Conservation (phyloP, 2,113 vertebrate species). For the Oreochromis tanganicae region DNA sequence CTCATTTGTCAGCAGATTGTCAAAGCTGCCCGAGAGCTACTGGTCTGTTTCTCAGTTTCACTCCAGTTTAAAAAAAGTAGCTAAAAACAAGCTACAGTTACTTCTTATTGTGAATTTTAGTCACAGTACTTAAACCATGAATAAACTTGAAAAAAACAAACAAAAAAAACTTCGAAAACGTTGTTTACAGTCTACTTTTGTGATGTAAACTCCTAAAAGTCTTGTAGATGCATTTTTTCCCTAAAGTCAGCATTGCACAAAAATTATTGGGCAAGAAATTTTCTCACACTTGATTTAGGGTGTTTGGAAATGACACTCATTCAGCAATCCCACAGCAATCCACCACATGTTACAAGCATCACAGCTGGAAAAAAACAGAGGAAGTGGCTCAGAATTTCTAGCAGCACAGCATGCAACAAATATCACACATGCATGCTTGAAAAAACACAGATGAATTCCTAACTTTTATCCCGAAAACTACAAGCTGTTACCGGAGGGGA, state of each 20-base stretch:
- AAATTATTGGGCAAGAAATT: neutral
- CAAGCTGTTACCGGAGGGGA: conserved; percentile 17
- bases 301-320: conserved; percentile 33
- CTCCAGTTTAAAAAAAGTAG: neutral
- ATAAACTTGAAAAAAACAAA: neutral
- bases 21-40: neutral
- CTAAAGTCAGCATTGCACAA: neutral
- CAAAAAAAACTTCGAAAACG: neutral
- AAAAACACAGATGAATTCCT: neutral
- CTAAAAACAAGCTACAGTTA: neutral
- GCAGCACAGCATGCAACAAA: conserved; percentile 1
- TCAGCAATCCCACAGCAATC: conserved; percentile 33
- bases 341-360: conserved; percentile 60
- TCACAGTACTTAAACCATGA: neutral
- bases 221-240: neutral
- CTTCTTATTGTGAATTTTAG: neutral
- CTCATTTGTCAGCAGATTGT: neutral
- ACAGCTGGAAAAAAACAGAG: conserved; percentile 25
- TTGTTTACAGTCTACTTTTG: neutral
- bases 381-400: conserved; percentile 32
- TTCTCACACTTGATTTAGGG: conserved; percentile 16
- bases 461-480: neutral
- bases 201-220: neutral
- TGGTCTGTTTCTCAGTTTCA: neutral
- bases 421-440: neutral